These are phyloP conservation scores for Sebastolobus altivelis DNA, from an alignment of 2,797 vertebrate species.

Conservation along the genomic window DNA sequence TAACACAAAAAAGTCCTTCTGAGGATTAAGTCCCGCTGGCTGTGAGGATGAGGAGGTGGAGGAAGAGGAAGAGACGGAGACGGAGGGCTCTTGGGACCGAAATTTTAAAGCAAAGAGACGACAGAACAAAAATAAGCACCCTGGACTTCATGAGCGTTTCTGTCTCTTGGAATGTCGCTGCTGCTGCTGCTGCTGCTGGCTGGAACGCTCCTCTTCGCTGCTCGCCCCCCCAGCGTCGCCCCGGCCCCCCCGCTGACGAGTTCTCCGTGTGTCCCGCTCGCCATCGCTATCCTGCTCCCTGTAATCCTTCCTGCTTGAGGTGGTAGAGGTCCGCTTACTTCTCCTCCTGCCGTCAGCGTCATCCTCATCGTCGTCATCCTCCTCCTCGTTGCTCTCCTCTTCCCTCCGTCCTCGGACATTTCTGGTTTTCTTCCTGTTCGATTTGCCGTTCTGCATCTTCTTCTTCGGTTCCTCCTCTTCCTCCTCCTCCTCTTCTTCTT, in stretches of 20 bases:
- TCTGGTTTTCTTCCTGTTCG: constrained; percentile 52
- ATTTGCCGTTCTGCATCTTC: constrained; percentile 76
- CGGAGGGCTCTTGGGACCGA: constrained; percentile 43
- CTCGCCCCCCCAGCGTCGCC: constrained; percentile 48
- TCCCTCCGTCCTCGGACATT: constrained; percentile 31
- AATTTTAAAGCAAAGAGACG: constrained; percentile 58
- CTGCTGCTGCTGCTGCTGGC: constrained; percentile 33
- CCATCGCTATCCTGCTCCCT: constrained; percentile 89
- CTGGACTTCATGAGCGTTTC: constrained; percentile 81
- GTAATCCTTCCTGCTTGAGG: constrained; percentile 79
- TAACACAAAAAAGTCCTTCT: constrained; percentile 72
- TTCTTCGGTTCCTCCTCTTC: constrained; percentile 76
- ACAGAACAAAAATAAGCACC: constrained; percentile 45
- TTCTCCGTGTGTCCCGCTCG: constrained; percentile 86
- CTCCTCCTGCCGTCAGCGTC: constrained; percentile 81
- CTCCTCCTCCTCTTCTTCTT: constrained; percentile 72
- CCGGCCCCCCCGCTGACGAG: constrained; percentile 67
- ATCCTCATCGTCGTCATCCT: constrained; percentile 44
- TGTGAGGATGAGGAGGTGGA: constrained; percentile 23
- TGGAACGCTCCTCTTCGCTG: constrained; percentile 78
- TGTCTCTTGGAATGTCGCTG: constrained; percentile 89
- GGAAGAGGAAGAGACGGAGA: constrained; percentile 39
- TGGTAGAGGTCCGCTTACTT: constrained; percentile 78
- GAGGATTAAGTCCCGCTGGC: constrained; percentile 72
- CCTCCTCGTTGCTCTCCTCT: constrained; percentile 57